Evolutionary conservation across 2,113 vertebrate species (phyloP).

Genomic region (Panurus biarmicus): DNA sequence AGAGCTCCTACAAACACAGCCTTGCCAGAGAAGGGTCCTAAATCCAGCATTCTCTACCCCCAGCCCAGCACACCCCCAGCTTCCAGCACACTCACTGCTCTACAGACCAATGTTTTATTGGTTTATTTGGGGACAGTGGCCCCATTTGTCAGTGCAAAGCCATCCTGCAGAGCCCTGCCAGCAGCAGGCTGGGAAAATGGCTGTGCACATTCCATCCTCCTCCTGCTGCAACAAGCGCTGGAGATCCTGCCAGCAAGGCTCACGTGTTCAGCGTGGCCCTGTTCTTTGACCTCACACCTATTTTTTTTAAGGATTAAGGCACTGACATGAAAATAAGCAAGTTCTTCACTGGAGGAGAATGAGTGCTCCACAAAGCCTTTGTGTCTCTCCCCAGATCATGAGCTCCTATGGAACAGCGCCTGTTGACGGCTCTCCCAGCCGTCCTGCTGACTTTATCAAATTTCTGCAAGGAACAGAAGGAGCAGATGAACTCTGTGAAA

Average conservation of each 20-base stretch:
- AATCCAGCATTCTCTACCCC: not conserved
- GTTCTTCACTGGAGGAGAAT: not conserved
- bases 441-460: not conserved
- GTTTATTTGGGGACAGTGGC: not conserved
- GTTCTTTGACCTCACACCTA: slow-evolving; percentile 41
- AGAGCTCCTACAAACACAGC: too few relatives aligned
- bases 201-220: not conserved
- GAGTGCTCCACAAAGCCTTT: not conserved
- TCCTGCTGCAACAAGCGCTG: not conserved
- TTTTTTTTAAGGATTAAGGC: not conserved
- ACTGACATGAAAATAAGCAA: not conserved
- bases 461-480: slow-evolving; percentile 14
- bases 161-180: slow-evolving; percentile 1
- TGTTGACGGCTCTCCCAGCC: not conserved
- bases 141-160: not conserved
- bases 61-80: not conserved
- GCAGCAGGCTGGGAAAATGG: slow-evolving; percentile 34
- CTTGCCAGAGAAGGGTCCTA: too few relatives aligned
- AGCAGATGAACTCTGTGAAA: slow-evolving; percentile 29
- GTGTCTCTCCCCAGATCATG: not conserved
- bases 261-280: not conserved
- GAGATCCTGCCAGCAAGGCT: not conserved
- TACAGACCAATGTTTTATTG: not conserved
- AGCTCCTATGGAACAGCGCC: not conserved
- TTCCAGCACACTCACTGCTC: not conserved